Base-by-base conservation (phyloP, 2,888 invertebrate genomes). In the Stenolophus ochropezus region DNA sequence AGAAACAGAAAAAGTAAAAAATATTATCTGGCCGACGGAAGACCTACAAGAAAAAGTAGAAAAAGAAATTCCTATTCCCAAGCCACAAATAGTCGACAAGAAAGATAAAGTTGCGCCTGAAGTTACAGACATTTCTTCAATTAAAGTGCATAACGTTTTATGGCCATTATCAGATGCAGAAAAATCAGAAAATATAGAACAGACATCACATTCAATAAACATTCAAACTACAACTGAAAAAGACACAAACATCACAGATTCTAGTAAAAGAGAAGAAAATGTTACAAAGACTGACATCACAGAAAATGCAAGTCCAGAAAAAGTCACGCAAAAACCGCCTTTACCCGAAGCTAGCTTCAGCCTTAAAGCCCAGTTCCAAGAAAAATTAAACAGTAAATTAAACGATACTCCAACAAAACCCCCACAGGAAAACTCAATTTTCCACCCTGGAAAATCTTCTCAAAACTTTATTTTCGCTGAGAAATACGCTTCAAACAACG, bases 381-480 rank as follows among this genome's bases (percentile, higher is more conserved):
- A 81, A 49, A 81, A 81, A 65, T 27, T 81, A 61, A 58, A 81
- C 18, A 75, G 75, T 49, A 81, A 81, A 81, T 27, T 81, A 49
- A 74, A 81, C 20, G 23, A 79, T 4, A 23, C 56, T 20, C 5
- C 25, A n/a, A 14, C 47, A 11, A 81, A 81, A 81, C 81, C 81
- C 1, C 71, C 27, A 20, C 4, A 27, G 27, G 79, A 79, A 79
- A 71, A 56, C 11, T n/a, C 81, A 47, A 14, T 61, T 49, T 81
- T 49, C 49, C 74, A 81, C 49, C 71, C 83, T 1, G 83, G 82
- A 58, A 83, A 83, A 77, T 84, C 85, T 8, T 88, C 87, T 0
- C 84, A 85, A 69, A 86, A 86, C 82, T 88, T 89, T 83, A 83
- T 89, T 58, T 85, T 86, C 56, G 87, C 87, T 1, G 89, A 89